phyloP scores from a whole-genome alignment of 2,888 invertebrate genomes.

The Neria commutata region DNA sequence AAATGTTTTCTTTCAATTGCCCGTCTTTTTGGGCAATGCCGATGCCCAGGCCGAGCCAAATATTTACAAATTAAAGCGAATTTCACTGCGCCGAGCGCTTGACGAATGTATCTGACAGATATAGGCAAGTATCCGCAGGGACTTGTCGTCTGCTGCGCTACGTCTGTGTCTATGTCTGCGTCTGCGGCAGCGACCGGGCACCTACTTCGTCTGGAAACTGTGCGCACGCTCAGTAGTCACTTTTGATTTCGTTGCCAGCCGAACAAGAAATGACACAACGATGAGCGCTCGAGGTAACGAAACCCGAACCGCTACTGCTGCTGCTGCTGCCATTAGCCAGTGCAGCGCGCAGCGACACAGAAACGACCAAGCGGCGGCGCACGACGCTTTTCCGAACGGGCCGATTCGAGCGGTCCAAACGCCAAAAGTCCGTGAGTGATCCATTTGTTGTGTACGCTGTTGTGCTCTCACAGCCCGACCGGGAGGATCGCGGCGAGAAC shows the following conservation, averaged over 20 bases:
- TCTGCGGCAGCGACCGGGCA: not conserved
- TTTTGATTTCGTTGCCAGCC: conserved; percentile 61
- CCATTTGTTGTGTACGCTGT: not conserved
- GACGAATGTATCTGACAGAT: no score
- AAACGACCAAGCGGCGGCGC: not conserved
- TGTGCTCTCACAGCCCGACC: not conserved
- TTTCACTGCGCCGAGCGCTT: no score
- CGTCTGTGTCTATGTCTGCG: not conserved
- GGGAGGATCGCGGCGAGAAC: not conserved
- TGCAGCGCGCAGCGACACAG: not conserved
- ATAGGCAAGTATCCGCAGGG: no score
- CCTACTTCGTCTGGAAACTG: conserved; percentile 7
- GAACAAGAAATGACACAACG: conserved; percentile 59
- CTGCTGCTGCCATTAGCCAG: conserved; percentile 11
- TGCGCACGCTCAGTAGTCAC: conserved; percentile 55
- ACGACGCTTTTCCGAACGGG: not conserved
- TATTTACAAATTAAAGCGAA: no score
- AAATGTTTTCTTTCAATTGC: no score
- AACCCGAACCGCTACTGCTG: conserved; percentile 41
- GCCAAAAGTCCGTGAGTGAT: not conserved
- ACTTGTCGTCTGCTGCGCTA: not conserved
- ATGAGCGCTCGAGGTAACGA: conserved; percentile 54
- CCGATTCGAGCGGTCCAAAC: not conserved
- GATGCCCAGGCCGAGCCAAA: no score
- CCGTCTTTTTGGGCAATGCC: no score